phyloP scores from a whole-genome alignment of 2,113 vertebrate species.

The Epinephelus cyanopodus region DNA sequence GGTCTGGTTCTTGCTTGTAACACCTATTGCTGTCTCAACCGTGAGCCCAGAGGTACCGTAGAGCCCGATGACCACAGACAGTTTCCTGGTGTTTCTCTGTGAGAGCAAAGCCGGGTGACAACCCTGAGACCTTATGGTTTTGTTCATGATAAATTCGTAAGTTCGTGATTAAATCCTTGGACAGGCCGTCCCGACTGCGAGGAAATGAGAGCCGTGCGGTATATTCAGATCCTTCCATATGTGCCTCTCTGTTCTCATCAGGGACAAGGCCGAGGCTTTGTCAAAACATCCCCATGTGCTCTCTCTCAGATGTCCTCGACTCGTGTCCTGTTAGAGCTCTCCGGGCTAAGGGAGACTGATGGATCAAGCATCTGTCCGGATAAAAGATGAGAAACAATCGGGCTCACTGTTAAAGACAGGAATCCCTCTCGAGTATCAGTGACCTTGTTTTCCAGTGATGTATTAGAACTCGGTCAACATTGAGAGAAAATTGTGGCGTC shows the following conservation, averaged over 20 bases:
- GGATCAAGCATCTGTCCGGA: slow-evolving; percentile 72
- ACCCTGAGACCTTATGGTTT: slow-evolving; percentile 47
- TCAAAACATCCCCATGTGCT: slow-evolving; percentile 62
- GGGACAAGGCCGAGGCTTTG: slow-evolving; percentile 56
- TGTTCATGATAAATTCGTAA: slow-evolving; percentile 39
- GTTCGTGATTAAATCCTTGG: background rate
- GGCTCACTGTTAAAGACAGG: slow-evolving; percentile 57
- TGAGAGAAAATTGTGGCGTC: slow-evolving; percentile 50
- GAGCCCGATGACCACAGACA: slow-evolving; percentile 19
- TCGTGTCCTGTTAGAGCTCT: slow-evolving; percentile 61
- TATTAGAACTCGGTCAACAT: slow-evolving; percentile 71
- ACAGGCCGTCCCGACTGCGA: slow-evolving; percentile 17
- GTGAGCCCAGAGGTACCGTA: slow-evolving; percentile 18
- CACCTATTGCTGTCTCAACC: slow-evolving; percentile 51
- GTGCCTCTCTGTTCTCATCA: slow-evolving; percentile 62
- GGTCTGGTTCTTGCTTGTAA: slow-evolving; percentile 59
- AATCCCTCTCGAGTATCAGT: slow-evolving; percentile 71
- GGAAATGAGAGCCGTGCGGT: slow-evolving; percentile 44
- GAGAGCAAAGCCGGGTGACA: slow-evolving; percentile 45
- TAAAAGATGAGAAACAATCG: slow-evolving; percentile 67
- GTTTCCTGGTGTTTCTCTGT: slow-evolving; percentile 58
- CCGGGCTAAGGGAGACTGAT: slow-evolving; percentile 59
- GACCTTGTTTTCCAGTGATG: slow-evolving; percentile 72
- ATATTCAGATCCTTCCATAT: slow-evolving; percentile 54
- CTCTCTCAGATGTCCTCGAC: slow-evolving; percentile 69